Percentiles rank a stretch among this genome's conserved stretches.
Conservation (phyloP, 2,113 vertebrate genomes). For the Ceyx cyanopectus region DNA sequence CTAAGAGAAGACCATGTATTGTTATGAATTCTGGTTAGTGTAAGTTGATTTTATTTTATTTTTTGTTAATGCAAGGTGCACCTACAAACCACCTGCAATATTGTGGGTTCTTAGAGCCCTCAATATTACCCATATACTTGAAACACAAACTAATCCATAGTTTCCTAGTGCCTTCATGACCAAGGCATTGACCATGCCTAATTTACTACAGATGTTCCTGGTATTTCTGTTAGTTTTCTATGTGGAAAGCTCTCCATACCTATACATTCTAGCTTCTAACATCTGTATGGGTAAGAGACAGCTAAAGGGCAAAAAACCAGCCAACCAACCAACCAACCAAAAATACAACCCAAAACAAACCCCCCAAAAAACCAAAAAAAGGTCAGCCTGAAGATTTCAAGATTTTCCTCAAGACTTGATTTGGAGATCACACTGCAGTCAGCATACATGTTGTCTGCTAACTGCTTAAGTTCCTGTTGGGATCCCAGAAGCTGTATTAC, state of each 20-base stretch:
- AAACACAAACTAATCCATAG: not conserved
- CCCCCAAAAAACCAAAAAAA: not conserved
- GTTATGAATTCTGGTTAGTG: not conserved
- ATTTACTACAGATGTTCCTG: not conserved
- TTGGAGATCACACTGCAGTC: not conserved
- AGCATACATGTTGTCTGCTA: not conserved
- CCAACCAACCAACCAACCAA: too few relatives aligned
- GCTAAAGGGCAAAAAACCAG: not conserved
- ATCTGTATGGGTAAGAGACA: not conserved
- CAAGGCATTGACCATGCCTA: not conserved
- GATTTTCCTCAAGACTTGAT: not conserved
- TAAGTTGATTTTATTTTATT: not conserved
- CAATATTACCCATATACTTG: not conserved
- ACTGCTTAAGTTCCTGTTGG: not conserved
- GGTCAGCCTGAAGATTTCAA: not conserved
- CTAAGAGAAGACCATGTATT: not conserved
- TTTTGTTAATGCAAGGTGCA: not conserved
- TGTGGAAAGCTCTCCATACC: not conserved
- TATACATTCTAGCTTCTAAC: not conserved
- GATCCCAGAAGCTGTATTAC: slow-evolving; percentile 27
- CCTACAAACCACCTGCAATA: not conserved
- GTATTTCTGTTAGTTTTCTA: not conserved
- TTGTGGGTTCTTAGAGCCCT: not conserved
- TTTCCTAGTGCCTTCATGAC: not conserved
- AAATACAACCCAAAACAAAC: too few relatives aligned